phyloP scores from a whole-genome alignment of 37 sponge, comb jelly and placozoan genomes.

The Spongilla lacustris region DNA sequence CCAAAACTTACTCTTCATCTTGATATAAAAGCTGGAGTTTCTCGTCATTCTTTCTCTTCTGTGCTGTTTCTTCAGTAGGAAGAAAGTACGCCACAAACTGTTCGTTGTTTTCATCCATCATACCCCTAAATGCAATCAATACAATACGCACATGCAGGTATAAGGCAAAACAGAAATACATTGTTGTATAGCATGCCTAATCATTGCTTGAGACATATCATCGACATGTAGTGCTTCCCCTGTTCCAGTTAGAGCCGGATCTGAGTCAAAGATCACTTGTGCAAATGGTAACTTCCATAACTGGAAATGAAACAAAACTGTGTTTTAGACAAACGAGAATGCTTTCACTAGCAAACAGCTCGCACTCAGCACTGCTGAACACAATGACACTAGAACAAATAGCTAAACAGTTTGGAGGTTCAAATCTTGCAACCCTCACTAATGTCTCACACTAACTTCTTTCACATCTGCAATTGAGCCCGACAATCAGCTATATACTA shows the following conservation, averaged over 20 bases:
- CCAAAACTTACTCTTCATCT: conserved; percentile 53
- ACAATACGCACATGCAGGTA: too few species aligned
- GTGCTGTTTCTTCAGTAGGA: conserved; percentile 89
- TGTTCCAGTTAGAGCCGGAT: conserved; percentile 72
- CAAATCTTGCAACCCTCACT: too few species aligned
- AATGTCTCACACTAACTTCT: too few species aligned
- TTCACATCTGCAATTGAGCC: too few species aligned
- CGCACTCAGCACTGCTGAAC: too few species aligned
- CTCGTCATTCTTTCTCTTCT: conserved; percentile 75
- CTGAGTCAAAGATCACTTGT: conserved; percentile 96
- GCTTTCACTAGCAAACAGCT: too few species aligned
- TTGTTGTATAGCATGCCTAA: conserved; percentile 58
- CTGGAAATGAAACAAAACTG: conserved; percentile 32
- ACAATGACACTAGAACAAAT: too few species aligned
- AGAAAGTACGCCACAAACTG: conserved; percentile 99
- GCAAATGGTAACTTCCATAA: conserved; percentile 96
- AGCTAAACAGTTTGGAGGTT: too few species aligned
- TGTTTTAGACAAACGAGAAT: not conserved
- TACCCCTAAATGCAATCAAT: conserved; percentile 69
- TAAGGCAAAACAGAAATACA: not conserved
- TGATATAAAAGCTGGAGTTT: conserved; percentile 26
- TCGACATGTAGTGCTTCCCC: conserved; percentile 43
- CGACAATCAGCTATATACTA: too few species aligned
- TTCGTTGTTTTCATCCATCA: conserved; percentile 97
- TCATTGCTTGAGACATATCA: conserved; percentile 94